A percentile compares a stretch with the other conserved stretches of the same genome.
Conservation (phyloP, 2,888 invertebrate species). For the Sarcophaga variegata region DNA sequence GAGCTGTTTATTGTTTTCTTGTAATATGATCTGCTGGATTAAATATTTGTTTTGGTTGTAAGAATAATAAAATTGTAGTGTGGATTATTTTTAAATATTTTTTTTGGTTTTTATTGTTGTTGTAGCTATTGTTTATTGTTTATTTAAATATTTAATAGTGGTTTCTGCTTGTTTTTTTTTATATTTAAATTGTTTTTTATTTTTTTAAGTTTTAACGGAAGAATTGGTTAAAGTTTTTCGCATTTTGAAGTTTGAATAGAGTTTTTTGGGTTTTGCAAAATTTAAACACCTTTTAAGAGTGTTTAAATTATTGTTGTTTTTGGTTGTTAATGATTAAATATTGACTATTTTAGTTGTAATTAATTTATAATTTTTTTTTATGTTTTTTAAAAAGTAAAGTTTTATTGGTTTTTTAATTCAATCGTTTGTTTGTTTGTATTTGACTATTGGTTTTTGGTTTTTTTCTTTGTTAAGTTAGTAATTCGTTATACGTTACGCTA, state of each 20-base stretch:
- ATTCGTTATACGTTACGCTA: too few relatives aligned
- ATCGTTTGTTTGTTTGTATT: slow-evolving; percentile 39
- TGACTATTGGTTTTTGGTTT: slow-evolving; percentile 68
- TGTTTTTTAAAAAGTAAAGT: background rate
- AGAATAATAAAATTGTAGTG: slow-evolving; percentile 61
- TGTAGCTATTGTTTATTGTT: slow-evolving; percentile 43
- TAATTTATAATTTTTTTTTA: slow-evolving; percentile 21
- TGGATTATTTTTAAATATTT: slow-evolving; percentile 72
- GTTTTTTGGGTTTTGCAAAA: too few relatives aligned
- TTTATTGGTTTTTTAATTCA: slow-evolving; percentile 34
- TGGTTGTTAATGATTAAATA: slow-evolving; percentile 27
- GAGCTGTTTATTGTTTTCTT: slow-evolving; percentile 19
- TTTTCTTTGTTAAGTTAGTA: slow-evolving; percentile 43
- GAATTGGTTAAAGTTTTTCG: too few relatives aligned
- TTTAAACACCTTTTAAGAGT: too few relatives aligned
- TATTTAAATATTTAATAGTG: slow-evolving; percentile 66
- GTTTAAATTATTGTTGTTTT: background rate
- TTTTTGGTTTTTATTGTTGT: slow-evolving; percentile 55
- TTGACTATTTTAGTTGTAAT: slow-evolving; percentile 60
- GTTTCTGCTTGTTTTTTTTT: slow-evolving; percentile 15
- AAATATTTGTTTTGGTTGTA: slow-evolving; percentile 36
- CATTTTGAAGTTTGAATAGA: too few relatives aligned
- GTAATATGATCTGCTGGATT: slow-evolving; percentile 32
- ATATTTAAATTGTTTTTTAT: background rate
- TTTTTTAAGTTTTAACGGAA: slow-evolving; percentile 7